These are phyloP conservation scores for Phylloscopus trochiloides DNA, from an alignment of 2,113 vertebrate species.

Conservation along the genomic window DNA sequence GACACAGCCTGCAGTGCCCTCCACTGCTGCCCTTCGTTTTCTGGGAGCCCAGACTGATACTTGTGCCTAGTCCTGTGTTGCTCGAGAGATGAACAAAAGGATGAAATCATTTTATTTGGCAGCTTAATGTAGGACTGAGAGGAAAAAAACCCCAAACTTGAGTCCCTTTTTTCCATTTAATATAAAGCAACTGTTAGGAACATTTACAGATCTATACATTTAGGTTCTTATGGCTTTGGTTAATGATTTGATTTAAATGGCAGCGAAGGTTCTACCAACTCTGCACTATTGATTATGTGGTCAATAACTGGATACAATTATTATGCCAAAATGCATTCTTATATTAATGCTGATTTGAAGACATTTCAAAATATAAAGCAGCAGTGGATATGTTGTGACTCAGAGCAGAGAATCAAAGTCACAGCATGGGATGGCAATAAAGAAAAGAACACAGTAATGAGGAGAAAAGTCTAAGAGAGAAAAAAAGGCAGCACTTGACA, in stretches of 20 bases:
- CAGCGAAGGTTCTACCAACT: not conserved
- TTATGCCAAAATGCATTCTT: slow-evolving; percentile 13
- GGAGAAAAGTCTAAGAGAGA: slow-evolving; percentile 22
- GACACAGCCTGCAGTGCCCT: not conserved
- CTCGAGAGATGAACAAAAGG: not conserved
- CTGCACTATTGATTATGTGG: not conserved
- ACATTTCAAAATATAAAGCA: slow-evolving; percentile 8
- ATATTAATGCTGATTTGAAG: slow-evolving; percentile 18
- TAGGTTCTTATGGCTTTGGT: not conserved
- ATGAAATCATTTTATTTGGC: slow-evolving; percentile 1
- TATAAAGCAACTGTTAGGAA: not conserved
- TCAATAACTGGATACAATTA: slow-evolving; percentile 8
- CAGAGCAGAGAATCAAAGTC: slow-evolving; percentile 61
- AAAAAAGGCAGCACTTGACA: slow-evolving; percentile 60
- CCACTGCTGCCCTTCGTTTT: not conserved
- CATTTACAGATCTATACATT: not conserved
- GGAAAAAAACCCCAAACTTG: accelerated
- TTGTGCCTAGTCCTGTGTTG: not conserved
- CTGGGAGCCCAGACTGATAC: not conserved
- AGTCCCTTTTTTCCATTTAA: not conserved
- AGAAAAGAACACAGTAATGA: slow-evolving; percentile 62
- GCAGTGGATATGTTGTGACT: slow-evolving; percentile 36
- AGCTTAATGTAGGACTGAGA: not conserved
- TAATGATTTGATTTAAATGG: not conserved
- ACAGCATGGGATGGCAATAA: slow-evolving; percentile 64